A percentile compares a stretch with the other conserved stretches of the same genome.
phyloP scores from a whole-genome alignment of 2,113 vertebrate species.

The Raja brachyura region DNA sequence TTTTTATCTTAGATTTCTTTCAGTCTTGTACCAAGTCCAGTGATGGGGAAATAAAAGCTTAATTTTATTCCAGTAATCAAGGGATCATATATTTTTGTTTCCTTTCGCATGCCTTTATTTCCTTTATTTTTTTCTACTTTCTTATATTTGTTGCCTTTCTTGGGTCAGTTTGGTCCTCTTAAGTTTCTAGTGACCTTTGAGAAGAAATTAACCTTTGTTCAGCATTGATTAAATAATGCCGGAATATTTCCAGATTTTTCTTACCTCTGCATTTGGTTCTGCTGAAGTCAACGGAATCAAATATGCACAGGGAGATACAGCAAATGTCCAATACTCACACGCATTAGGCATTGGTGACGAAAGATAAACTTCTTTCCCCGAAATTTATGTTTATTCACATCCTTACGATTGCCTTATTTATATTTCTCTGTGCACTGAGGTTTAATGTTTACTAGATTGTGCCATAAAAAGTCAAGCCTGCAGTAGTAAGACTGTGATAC shows the following conservation, averaged over 20 bases:
- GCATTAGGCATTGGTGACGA: too few species aligned
- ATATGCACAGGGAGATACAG: too few species aligned
- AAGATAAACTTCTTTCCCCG: too few species aligned
- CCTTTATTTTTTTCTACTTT: background rate
- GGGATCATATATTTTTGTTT: background rate
- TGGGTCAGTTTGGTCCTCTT: background rate
- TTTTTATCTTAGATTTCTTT: background rate
- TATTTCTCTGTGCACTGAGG: background rate
- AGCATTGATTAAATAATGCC: too few species aligned
- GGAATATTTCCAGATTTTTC: too few species aligned
- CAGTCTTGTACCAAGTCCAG: background rate
- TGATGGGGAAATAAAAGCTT: background rate
- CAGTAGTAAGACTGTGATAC: background rate
- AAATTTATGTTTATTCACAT: background rate
- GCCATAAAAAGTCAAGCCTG: background rate
- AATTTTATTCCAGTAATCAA: background rate
- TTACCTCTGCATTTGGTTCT: too few species aligned
- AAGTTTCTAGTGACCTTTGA: background rate
- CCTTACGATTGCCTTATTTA: background rate
- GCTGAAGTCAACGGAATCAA: too few species aligned
- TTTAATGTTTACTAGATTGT: background rate
- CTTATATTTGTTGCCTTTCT: background rate
- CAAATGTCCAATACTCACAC: too few species aligned
- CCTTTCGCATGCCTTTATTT: background rate
- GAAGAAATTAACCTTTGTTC: too few species aligned